phyloP scores from a whole-genome alignment of 2,113 vertebrate genomes.

The Oryctolagus cuniculus region mOryCun1.1 NC_091439.1:105353001-105353500 shows the following conservation, averaged over 20 bases:
- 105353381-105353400: no score
- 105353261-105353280: not conserved
- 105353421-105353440: no score
- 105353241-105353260: not conserved
- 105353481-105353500: no score
- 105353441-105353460: no score
- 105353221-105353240: no score
- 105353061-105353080: no score
- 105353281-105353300: not conserved
- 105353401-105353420: no score
- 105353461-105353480: no score
- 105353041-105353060: no score
- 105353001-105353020: not conserved
- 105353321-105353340: not conserved
- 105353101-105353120: not conserved
- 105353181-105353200: no score
- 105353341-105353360: not conserved
- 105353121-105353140: not conserved
- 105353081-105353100: not conserved
- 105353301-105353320: not conserved
- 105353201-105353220: not conserved
- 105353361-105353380: not conserved
- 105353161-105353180: not conserved
- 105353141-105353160: not conserved
- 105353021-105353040: not conserved